Conservation (phyloP, 2,888 invertebrate genomes). For the Gerris lacustris region DNA sequence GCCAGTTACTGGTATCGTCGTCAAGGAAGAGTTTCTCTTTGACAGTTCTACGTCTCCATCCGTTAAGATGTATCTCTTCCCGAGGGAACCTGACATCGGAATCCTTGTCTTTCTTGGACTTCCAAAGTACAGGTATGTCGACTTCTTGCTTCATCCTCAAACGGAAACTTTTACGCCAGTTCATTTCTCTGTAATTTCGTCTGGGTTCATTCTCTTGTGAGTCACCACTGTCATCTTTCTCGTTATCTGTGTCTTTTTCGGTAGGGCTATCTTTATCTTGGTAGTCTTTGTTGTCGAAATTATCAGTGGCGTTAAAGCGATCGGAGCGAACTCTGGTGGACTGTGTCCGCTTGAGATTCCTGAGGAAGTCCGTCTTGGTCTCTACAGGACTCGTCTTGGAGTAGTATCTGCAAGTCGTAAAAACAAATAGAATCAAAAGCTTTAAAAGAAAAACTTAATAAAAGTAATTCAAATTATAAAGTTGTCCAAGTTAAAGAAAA, state of each 20-base stretch:
- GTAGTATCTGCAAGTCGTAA: not conserved
- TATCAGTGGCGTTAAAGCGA: not conserved
- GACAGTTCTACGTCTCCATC: slow-evolving; percentile 6
- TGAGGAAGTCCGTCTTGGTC: not conserved
- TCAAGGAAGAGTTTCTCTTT: slow-evolving; percentile 17
- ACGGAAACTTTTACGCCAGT: not conserved
- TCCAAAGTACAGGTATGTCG: not conserved
- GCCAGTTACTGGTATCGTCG: slow-evolving; percentile 13
- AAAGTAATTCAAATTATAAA: no score
- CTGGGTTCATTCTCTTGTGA: not conserved
- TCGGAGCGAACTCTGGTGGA: not conserved
- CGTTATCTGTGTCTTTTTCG: not conserved
- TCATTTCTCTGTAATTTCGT: not conserved
- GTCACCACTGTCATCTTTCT: not conserved
- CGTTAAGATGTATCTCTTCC: not conserved
- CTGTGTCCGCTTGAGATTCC: not conserved
- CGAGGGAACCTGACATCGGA: not conserved
- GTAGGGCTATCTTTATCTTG: not conserved
- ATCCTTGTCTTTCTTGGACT: slow-evolving; percentile 7
- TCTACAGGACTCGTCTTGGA: not conserved
- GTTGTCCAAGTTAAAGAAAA: no score
- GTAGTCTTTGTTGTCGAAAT: not conserved
- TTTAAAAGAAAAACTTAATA: no score
- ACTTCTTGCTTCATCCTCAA: slow-evolving; percentile 1
- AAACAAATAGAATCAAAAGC: not conserved